Conservation (phyloP, 2,113 vertebrate species). For the Anthoscopus minutus region DNA sequence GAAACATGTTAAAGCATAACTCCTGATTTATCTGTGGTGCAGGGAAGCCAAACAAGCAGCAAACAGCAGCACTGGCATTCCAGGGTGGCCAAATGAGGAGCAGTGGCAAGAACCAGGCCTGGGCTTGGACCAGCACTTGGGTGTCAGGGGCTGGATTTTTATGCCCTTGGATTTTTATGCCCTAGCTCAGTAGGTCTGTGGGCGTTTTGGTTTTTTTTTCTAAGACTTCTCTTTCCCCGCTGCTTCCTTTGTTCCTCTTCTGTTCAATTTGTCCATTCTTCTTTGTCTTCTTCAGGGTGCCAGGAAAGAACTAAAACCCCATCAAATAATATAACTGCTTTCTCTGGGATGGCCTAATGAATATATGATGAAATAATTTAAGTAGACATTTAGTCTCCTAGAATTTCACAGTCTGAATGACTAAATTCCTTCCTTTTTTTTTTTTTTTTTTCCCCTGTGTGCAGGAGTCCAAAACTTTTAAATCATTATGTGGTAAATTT, state of each 20-base stretch:
- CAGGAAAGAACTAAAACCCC: slow-evolving; percentile 2
- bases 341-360: slow-evolving; percentile 31
- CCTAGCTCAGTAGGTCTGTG: not conserved
- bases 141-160: not conserved
- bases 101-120: not conserved
- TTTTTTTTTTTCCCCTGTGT: not conserved
- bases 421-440: slow-evolving; percentile 11
- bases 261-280: slow-evolving; percentile 1
- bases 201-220: not conserved
- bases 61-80: not conserved
- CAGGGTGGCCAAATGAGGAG: not conserved
- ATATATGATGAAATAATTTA: slow-evolving; percentile 52
- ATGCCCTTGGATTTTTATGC: not conserved
- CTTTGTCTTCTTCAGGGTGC: not conserved
- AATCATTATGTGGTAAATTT: slow-evolving; percentile 54
- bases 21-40: not conserved
- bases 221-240: not conserved
- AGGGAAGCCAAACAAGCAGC: not conserved
- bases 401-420: slow-evolving; percentile 42
- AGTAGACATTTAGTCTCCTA: slow-evolving; percentile 41
- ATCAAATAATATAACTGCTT: slow-evolving; percentile 15
- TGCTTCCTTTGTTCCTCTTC: not conserved
- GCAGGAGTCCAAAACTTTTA: slow-evolving; percentile 45
- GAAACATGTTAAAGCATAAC: not conserved
- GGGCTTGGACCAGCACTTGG: not conserved